phyloP scores from a whole-genome alignment of 1,140 invertebrate genomes.

The Euglossa dilemma region DNA sequence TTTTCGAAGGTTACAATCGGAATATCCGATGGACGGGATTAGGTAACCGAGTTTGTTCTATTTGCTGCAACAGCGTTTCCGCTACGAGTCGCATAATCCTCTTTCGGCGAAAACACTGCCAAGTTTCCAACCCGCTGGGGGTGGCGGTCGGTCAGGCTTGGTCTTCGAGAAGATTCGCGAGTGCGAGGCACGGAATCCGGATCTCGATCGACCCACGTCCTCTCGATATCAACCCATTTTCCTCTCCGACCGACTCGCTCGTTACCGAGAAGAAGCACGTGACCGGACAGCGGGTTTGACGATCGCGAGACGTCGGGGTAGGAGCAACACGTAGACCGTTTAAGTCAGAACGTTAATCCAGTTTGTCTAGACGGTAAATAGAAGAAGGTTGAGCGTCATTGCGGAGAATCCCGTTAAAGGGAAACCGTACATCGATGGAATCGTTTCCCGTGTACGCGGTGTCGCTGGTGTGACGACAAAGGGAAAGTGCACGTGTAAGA shows the following conservation, averaged over 20 bases:
- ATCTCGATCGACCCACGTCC: neutral
- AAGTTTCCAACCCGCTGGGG: neutral
- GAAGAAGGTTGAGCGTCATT: constrained; percentile 45
- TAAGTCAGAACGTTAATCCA: constrained; percentile 39
- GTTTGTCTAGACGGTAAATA: constrained; percentile 57
- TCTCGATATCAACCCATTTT: no score
- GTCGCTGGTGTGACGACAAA: neutral
- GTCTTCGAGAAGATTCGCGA: neutral
- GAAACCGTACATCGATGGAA: constrained; percentile 62
- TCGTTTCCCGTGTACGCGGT: constrained; percentile 23
- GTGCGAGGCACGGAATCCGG: no score
- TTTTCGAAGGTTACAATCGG: neutral
- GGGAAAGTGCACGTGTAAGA: constrained; percentile 16
- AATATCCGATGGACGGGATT: neutral
- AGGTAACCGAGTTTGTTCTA: neutral
- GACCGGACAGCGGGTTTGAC: neutral
- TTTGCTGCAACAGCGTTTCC: neutral
- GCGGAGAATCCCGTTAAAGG: constrained; percentile 66
- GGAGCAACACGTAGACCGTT: constrained; percentile 56
- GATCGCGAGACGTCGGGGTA: neutral
- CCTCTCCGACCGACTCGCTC: neutral
- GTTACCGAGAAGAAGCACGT: neutral
- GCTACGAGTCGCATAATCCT: neutral
- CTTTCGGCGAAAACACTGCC: neutral
- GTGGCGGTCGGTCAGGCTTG: neutral